Evolutionary conservation across 2,888 invertebrate species (phyloP), one percentile per base, ranked within the genome.

Genomic region (Bellardia bayeri): DNA sequence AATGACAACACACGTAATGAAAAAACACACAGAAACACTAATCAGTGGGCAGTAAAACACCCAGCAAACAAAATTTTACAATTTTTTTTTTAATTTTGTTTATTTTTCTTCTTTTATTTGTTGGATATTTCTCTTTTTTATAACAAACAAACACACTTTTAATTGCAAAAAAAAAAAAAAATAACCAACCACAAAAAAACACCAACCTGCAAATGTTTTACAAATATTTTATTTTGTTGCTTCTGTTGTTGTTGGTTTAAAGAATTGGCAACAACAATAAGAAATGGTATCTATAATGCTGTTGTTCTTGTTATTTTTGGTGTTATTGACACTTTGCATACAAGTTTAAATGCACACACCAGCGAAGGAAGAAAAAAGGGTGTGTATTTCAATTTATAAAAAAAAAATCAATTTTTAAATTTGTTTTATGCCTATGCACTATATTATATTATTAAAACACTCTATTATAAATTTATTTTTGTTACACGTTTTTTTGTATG

Each of bases 241-340:
- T 58, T 2, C n/a, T n/a, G n/a, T 40, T 75, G 23, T 68, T 23
- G 40, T 40, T 8, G 14, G 40, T 45, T 54, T 54, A 23, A 76
- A 11, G 66, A 69, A 69, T 16, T 49, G 45, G 23, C 63, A 61
- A 16, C 33, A 69, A 66, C n/a, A 75, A 51, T n/a, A 45, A 45
- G 16, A 56, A 72, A 13, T 9, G 6, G 8, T 33, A 23, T 23
- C 0, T 23, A 6, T 4, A 58, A 2, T 30, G 42, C n/a, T 51
- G 16, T 69, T 40, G 42, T 58, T 63, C 37, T n/a, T 49, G 30
- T 61, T 51, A 63, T 58, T 68, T 81, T 49, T 74, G 56, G 66
- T 68, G 74, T 69, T 80, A 71, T 80, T 85, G 63, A 81, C 69
- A 76, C 54, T 75, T 74, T 63, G 80, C 45, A 75, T 63, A 79